Percentiles rank a stretch among this genome's conserved stretches.
Evolutionary conservation across 2,113 vertebrate genomes (phyloP).

Genomic region (Piaya cayana): DNA sequence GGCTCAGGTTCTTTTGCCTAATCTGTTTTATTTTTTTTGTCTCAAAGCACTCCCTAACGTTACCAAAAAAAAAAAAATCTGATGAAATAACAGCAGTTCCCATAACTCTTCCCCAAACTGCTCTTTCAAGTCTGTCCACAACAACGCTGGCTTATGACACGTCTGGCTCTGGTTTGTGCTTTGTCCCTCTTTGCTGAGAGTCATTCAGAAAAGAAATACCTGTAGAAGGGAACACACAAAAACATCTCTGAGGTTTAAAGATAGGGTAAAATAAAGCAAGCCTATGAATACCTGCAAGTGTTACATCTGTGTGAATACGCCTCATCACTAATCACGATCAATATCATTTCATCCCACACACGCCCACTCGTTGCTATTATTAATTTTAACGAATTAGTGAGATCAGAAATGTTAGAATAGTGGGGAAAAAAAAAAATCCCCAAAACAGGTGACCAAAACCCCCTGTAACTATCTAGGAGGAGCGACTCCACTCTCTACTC

Average conservation of each 20-base stretch:
- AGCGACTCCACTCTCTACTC: background rate
- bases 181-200: background rate
- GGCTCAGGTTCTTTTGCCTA: background rate
- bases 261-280: slow-evolving; percentile 27
- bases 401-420: background rate
- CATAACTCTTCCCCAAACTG: slow-evolving; percentile 36
- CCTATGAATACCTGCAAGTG: slow-evolving; percentile 23
- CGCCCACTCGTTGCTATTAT: slow-evolving; percentile 50
- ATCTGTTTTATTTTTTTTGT: background rate
- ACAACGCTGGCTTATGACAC: background rate
- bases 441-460: background rate
- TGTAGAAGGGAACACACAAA: slow-evolving; percentile 3
- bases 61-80: background rate
- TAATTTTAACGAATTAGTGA: slow-evolving; percentile 44
- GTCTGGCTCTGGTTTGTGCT: slow-evolving; percentile 10
- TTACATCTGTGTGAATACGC: background rate
- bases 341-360: slow-evolving; percentile 32
- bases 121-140: background rate
- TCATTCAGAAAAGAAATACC: background rate
- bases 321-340: slow-evolving; percentile 27
- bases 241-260: slow-evolving; percentile 43
- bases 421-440: background rate
- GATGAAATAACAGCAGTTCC: slow-evolving; percentile 30
- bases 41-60: slow-evolving; percentile 1
- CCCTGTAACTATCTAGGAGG: background rate